Conservation (phyloP, 2,888 invertebrate species). For the Antheraea yamamai region DNA sequence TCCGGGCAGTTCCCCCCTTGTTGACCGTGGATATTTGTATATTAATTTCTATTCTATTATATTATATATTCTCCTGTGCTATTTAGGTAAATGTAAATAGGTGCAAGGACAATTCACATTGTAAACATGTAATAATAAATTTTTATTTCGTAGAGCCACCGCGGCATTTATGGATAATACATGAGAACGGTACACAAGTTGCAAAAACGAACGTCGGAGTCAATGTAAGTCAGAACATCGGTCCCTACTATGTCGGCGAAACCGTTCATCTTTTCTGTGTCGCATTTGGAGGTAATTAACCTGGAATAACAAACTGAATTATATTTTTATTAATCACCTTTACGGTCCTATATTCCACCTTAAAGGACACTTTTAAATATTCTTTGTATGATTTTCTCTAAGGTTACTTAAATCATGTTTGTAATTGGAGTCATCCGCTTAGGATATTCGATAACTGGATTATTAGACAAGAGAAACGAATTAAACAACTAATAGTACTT, state of each 20-base stretch:
- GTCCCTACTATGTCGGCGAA: conserved; percentile 93
- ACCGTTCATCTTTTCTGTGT: conserved; percentile 92
- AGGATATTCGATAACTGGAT: no score
- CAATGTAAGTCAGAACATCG: conserved; percentile 79
- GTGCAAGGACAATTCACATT: not conserved
- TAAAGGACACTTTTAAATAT: no score
- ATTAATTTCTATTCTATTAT: no score
- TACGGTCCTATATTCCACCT: no score
- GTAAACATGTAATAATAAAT: not conserved
- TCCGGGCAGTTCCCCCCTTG: no score
- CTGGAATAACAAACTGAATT: not conserved
- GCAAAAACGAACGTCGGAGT: conserved; percentile 84
- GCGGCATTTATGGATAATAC: conserved; percentile 89
- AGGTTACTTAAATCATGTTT: no score
- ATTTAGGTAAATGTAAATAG: no score
- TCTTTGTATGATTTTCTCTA: no score
- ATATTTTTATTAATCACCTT: not conserved
- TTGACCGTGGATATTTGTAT: no score
- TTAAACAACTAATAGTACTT: not conserved
- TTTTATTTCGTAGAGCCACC: conserved; percentile 86
- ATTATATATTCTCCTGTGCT: no score
- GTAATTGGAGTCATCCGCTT: no score
- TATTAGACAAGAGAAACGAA: no score
- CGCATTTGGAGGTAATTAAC: conserved; percentile 88
- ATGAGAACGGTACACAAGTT: conserved; percentile 88